These are phyloP conservation scores for Scrobipalpa atriplicella DNA, from an alignment of 2,888 invertebrate genomes.

Conservation along the genomic window DNA sequence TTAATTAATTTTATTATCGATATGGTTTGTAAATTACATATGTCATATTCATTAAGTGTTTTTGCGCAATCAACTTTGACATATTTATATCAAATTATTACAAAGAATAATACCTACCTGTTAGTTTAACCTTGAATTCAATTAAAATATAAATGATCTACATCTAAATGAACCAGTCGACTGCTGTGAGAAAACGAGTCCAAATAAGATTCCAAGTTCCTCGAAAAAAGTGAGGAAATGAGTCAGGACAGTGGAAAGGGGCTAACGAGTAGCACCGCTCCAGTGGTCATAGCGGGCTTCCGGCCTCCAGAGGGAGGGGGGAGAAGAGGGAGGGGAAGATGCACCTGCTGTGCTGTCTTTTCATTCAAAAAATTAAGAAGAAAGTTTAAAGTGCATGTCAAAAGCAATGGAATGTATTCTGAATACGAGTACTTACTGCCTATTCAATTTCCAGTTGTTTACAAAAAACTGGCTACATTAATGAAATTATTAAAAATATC, in stretches of 20 bases:
- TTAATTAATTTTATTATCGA: too few relatives aligned
- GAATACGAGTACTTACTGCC: too few relatives aligned
- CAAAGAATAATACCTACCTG: too few relatives aligned
- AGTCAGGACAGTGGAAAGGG: slow-evolving; percentile 56
- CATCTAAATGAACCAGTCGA: slow-evolving; percentile 26
- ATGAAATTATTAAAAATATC: too few relatives aligned
- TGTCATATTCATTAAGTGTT: too few relatives aligned
- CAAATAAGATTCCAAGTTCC: slow-evolving; percentile 58
- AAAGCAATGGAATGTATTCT: not conserved
- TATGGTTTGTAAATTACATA: too few relatives aligned
- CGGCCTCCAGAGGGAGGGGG: slow-evolving; percentile 47
- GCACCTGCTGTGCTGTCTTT: slow-evolving; percentile 56
- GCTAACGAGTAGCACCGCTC: slow-evolving; percentile 67
- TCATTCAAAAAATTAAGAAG: not conserved
- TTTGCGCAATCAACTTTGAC: too few relatives aligned
- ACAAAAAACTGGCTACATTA: not conserved
- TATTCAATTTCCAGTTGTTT: too few relatives aligned
- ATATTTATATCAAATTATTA: too few relatives aligned
- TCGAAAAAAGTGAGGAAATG: slow-evolving; percentile 71
- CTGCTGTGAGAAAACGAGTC: slow-evolving; percentile 62
- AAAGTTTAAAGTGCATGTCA: not conserved
- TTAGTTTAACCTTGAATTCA: not conserved
- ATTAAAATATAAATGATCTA: not conserved
- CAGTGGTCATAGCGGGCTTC: slow-evolving; percentile 64
- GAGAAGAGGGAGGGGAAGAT: too few relatives aligned